Evolutionary conservation across 2,888 invertebrate species (phyloP), one percentile per base, ranked within the genome.

Genomic region (Acheta domesticus): DNA sequence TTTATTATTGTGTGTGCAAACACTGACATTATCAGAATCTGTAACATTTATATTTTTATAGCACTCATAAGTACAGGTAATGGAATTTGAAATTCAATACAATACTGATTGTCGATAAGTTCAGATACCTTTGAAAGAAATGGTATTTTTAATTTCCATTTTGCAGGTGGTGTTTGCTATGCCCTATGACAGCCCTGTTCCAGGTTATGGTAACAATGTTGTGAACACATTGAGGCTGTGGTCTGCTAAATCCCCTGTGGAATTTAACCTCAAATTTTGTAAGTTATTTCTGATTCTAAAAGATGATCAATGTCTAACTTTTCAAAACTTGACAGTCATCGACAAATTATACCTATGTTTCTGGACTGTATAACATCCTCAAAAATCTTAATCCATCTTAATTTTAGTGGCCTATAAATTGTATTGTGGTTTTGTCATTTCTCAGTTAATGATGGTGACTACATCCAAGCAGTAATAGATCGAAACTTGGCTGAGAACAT

Each of bases 401-500:
- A 20, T n/a, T 36, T 36, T 36, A 36, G 5, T 8, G 36, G 8
- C 36, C 8, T 4, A 36, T 36, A 36, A 77, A 36, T n/a, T 2
- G 23, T 74, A 49, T 74, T 48, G 2, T n/a, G n/a, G 48, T 48
- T 48, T 20, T 75, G 48, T 36, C 81, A 83, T 48, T 83, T 90
- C 91, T 78, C 87, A 98, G 98, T 99, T 88, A 99, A 99, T 88
- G 96, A 97, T 86, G 99, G 99, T 84, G 98, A 98, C 86, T 99
- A 99, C 88, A 98, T 99, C 85, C 96, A 99, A 88, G 99, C 99
- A 78, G 99, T 99, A 14, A 91, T 99, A 84, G 99, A 99, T 87
- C 93, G 99, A 83, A 99, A 99, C 87, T 89, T 95, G 83, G 98
- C 99, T 1, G 99, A 99, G 88, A 99, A 99, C 86, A 99, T 99